These are phyloP conservation scores for Tarsius wallacei DNA, from an alignment of 2,797 vertebrate species.

Conservation along the genomic window DNA sequence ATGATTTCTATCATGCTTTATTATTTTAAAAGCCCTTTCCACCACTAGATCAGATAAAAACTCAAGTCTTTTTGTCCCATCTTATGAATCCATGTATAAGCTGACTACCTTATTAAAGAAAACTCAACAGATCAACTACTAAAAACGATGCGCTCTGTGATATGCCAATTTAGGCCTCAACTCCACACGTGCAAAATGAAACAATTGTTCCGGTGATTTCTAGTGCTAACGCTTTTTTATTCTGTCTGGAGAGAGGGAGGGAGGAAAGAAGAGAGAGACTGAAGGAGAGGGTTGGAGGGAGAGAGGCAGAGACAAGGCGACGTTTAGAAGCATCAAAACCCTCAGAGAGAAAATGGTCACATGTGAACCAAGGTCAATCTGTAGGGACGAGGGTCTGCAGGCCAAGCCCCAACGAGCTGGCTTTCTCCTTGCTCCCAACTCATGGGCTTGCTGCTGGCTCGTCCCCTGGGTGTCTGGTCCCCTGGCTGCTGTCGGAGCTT, in stretches of 20 bases:
- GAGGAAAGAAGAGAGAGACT: neutral
- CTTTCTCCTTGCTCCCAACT: neutral
- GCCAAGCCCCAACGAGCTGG: rapidly evolving
- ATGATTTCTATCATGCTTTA: neutral
- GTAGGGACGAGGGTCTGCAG: rapidly evolving
- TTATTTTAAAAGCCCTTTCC: conserved; percentile 35
- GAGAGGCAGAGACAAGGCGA: neutral
- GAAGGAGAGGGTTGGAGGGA: neutral
- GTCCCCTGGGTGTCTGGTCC: neutral
- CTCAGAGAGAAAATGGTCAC: neutral
- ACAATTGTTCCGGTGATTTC: neutral
- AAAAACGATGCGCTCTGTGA: neutral
- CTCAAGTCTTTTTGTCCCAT: neutral
- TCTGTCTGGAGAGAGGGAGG: neutral
- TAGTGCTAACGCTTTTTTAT: neutral
- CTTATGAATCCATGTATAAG: conserved; percentile 5
- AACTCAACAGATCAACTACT: neutral
- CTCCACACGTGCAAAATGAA: neutral
- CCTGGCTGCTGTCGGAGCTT: neutral
- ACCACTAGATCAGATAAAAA: neutral
- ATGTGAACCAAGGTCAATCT: neutral
- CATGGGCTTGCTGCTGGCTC: neutral
- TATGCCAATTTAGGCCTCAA: neutral
- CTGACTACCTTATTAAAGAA: neutral
- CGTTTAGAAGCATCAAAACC: neutral